Conservation (phyloP, 2,888 invertebrate genomes). For the Xanthia togata region DNA sequence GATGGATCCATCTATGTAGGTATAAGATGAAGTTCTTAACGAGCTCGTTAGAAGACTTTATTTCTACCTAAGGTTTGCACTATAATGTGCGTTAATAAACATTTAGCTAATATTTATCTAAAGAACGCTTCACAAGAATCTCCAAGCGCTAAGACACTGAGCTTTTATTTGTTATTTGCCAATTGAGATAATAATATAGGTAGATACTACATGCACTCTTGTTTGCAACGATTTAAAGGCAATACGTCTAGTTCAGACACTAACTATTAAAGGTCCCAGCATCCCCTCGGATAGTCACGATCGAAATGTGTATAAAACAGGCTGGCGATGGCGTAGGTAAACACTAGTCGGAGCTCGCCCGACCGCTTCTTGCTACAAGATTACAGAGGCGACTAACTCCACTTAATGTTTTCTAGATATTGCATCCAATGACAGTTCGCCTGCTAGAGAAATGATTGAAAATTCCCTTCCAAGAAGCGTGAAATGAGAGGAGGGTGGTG, state of each 20-base stretch:
- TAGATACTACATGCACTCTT: slow-evolving; percentile 31
- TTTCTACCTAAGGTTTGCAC: neutral
- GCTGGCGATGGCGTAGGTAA: slow-evolving; percentile 61
- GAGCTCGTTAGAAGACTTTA: neutral
- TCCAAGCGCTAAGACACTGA: slow-evolving; percentile 10
- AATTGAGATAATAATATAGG: slow-evolving; percentile 51
- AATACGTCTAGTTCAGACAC: slow-evolving; percentile 32
- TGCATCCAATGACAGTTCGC: slow-evolving; percentile 82
- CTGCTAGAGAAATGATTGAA: slow-evolving; percentile 83
- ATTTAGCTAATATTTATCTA: neutral
- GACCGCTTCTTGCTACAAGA: slow-evolving; percentile 66
- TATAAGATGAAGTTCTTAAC: neutral
- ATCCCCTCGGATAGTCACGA: slow-evolving; percentile 58
- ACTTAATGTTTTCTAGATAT: slow-evolving; percentile 76
- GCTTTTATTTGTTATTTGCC: slow-evolving; percentile 50
- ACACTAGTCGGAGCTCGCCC: slow-evolving; percentile 57
- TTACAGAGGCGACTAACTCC: slow-evolving; percentile 67
- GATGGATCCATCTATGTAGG: neutral
- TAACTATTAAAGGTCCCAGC: slow-evolving; percentile 54
- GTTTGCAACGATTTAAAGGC: slow-evolving; percentile 47
- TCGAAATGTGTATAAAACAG: slow-evolving; percentile 62
- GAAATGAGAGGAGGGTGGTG: slow-evolving; percentile 80
- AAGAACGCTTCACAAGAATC: neutral
- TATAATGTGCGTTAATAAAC: neutral
- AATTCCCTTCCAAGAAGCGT: slow-evolving; percentile 86